Evolutionary conservation across 2,888 invertebrate species (phyloP).

Genomic region (Metacarcinus magister): DNA sequence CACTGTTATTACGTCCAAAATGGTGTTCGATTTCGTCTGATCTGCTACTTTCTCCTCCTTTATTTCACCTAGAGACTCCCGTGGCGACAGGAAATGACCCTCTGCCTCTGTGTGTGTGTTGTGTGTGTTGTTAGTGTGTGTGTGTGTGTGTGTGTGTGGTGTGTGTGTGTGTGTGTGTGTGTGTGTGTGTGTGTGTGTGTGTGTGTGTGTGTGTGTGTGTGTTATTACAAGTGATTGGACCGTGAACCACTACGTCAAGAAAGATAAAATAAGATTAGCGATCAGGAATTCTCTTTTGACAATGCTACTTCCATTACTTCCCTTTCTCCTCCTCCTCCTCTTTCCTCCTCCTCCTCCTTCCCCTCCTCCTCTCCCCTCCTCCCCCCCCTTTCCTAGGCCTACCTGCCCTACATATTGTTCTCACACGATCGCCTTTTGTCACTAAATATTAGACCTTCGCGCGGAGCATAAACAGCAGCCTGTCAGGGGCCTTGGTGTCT

Average conservation of each 20-base stretch:
- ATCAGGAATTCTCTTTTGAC: not conserved
- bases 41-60: not conserved
- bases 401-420: not conserved
- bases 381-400: not conserved
- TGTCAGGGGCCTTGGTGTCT: too few relatives aligned
- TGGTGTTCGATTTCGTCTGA: not conserved
- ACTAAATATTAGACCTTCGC: not conserved
- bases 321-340: not conserved
- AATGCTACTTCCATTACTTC: not conserved
- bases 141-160: slow-evolving; percentile 40
- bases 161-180: slow-evolving; percentile 39
- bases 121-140: too few relatives aligned
- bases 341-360: not conserved
- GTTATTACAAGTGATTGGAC: not conserved
- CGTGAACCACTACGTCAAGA: not conserved
- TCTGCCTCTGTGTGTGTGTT: not conserved
- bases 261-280: not conserved
- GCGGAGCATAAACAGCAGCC: not conserved
- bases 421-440: not conserved
- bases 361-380: not conserved
- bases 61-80: not conserved
- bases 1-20: not conserved
- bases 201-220: slow-evolving; percentile 45
- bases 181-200: slow-evolving; percentile 38
- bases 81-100: not conserved